phyloP scores from a whole-genome alignment of 2,888 invertebrate species.

The Thymelicus sylvestris region DNA sequence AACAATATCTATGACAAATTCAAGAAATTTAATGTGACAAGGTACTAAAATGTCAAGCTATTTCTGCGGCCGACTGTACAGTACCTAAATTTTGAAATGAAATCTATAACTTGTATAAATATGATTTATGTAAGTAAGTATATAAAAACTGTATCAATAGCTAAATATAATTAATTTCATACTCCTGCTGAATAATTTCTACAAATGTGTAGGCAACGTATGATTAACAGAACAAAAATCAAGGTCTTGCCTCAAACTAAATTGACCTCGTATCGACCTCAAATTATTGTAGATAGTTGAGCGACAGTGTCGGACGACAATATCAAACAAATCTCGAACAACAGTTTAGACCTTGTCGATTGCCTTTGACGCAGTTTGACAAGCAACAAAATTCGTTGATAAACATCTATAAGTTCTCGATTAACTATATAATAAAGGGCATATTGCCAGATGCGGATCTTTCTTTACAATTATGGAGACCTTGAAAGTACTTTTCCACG shows the following conservation, averaged over 20 bases:
- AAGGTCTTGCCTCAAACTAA: neutral
- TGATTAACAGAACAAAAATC: neutral
- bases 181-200: neutral
- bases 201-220: neutral
- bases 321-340: slow-evolving; percentile 7
- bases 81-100: too few relatives aligned
- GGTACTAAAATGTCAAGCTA: too few relatives aligned
- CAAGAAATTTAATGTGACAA: too few relatives aligned
- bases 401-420: neutral
- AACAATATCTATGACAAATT: too few relatives aligned
- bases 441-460: neutral
- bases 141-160: too few relatives aligned
- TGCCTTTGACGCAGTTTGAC: neutral
- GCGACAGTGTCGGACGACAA: slow-evolving; percentile 8
- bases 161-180: neutral
- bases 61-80: too few relatives aligned
- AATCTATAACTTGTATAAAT: too few relatives aligned
- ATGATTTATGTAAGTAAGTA: too few relatives aligned
- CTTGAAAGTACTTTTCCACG: neutral
- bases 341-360: slow-evolving; percentile 10
- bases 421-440: neutral
- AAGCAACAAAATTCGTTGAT: neutral
- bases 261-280: slow-evolving; percentile 6
- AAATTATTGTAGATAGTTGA: slow-evolving; percentile 4
- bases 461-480: neutral